A percentile compares a stretch with the other conserved stretches of the same genome.
These are phyloP conservation scores for Andrena camellia DNA, from an alignment of 2,888 invertebrate species.

Conservation along the genomic window DNA sequence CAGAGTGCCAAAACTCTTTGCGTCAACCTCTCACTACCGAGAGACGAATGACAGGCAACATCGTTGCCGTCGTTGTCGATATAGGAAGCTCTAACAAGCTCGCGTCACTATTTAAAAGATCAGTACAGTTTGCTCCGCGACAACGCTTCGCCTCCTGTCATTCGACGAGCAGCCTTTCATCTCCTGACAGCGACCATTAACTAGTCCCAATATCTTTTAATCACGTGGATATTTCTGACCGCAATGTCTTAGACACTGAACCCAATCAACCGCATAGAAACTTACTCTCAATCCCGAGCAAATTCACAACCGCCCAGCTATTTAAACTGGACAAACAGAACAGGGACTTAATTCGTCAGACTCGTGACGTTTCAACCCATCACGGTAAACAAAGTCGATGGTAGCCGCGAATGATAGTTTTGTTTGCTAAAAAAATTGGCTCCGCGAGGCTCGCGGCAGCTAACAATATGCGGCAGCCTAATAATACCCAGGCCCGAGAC, in stretches of 20 bases:
- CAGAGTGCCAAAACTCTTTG: slow-evolving; percentile 56
- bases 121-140: neutral
- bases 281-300: too few species aligned
- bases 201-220: too few species aligned
- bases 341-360: too few species aligned
- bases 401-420: neutral
- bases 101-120: slow-evolving; percentile 10
- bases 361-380: too few species aligned
- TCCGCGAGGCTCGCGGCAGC: neutral
- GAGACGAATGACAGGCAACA: slow-evolving; percentile 27
- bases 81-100: slow-evolving; percentile 45
- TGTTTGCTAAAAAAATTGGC: neutral
- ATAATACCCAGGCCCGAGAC: slow-evolving; percentile 8
- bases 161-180: too few species aligned
- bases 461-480: slow-evolving; percentile 30
- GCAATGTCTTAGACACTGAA: too few species aligned
- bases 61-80: slow-evolving; percentile 49
- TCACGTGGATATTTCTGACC: too few species aligned
- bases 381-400: neutral
- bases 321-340: too few species aligned
- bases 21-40: slow-evolving; percentile 12
- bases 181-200: too few species aligned
- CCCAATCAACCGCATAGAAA: too few species aligned
- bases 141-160: too few species aligned
- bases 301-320: too few species aligned